These are phyloP conservation scores for Microcebus lehilahytsara DNA, from an alignment of 2,113 vertebrate genomes.

Conservation along the genomic window DNA sequence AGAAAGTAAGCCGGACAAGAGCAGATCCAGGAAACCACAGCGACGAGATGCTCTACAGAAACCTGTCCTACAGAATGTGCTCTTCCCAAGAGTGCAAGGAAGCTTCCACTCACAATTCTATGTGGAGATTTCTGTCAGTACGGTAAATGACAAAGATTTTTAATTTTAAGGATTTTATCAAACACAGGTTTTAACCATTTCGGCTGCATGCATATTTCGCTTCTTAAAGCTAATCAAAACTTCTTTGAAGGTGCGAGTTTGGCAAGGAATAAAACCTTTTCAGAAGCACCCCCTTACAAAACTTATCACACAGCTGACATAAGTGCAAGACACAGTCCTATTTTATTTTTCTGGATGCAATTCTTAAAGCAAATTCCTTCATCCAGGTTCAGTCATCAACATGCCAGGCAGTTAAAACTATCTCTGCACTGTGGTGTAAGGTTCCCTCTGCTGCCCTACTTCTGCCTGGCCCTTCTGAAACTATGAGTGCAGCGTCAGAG, in stretches of 20 bases:
- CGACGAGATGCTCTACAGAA: too few species aligned
- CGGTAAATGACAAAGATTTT: too few species aligned
- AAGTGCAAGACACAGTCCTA: neutral
- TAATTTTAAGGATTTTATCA: neutral
- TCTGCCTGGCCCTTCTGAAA: neutral
- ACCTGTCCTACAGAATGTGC: neutral
- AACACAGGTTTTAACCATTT: neutral
- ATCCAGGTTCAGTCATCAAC: neutral
- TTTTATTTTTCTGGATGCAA: neutral
- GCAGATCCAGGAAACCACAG: neutral
- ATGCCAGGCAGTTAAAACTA: neutral
- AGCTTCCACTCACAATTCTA: neutral
- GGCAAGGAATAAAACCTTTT: neutral
- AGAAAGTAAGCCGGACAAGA: neutral
- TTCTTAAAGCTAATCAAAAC: neutral
- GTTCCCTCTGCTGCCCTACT: neutral
- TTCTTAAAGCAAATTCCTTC: neutral
- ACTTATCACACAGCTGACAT: neutral
- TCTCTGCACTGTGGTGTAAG: rapidly evolving
- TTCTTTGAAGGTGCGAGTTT: neutral
- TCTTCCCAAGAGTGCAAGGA: neutral
- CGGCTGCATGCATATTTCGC: neutral
- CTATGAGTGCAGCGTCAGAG: neutral
- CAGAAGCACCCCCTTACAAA: neutral
- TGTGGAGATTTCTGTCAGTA: rapidly evolving